Base-by-base conservation (phyloP, 2,797 vertebrate species). In the Passerculus sandwichensis region DNA sequence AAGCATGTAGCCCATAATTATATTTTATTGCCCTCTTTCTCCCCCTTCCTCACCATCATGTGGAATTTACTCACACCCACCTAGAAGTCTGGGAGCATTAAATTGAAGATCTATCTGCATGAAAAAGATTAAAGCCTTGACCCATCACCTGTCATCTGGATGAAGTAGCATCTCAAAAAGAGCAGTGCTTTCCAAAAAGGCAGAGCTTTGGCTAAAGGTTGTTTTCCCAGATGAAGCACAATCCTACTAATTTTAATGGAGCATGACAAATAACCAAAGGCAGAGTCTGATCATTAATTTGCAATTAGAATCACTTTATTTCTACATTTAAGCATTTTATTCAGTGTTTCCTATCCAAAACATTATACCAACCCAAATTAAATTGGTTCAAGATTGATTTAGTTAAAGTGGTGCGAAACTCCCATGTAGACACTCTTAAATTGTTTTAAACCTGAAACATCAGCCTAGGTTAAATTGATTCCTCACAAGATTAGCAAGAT, bases 401-500 rank as follows among this genome's bases (percentile, higher is more conserved):
- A 79, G 71, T 91, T 93, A 70, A 84, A 84, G 29, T 19, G n/a
- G 36, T 88, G 60, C 1, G 14, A 91, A 94, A 88, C 70, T 93
- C 80, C 73, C 44, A 3, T 76, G 66, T 76, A 72, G 70, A 94
- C 51, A 42, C 42, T 71, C 75, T 80, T 80, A 81, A 84, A 94
- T 70, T 84, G 67, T 76, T 95, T 94, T 81, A 95, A 91, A 84
- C 44, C 61, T 72, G 76, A 69, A 61, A 59, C 34, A 81, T 79
- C 64, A 86, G 21, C 36, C 36, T 59, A 34, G 76, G 51, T 90
- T 86, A 89, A 93, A 86, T 45, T 86, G 83, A 75, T 90, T 94
- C 56, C 56, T 88, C 60, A 48, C 56, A 81, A 81, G 88, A 94
- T 91, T 88, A 84, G 26, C 19, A 69, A 91, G 93, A 96, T 94